Conservation (phyloP, 64 coral and sea anemone species). For the Dendronephthya gigantea region DNA sequence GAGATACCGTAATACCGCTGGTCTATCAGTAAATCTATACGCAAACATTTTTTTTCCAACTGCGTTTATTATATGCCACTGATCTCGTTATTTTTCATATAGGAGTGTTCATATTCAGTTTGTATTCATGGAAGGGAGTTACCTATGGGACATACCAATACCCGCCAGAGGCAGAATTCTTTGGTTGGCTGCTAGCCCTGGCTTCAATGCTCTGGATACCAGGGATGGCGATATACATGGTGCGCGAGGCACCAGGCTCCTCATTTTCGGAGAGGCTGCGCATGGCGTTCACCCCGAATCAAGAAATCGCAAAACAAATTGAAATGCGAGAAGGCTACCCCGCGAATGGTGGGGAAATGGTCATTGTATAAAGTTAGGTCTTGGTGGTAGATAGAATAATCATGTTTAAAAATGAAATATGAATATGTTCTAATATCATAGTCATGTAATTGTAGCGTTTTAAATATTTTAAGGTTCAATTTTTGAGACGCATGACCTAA, state of each 20-base stretch:
- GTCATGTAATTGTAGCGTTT: background rate
- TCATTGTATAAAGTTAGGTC: background rate
- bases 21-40: no score
- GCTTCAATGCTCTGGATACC: constrained; percentile 92
- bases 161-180: constrained; percentile 61
- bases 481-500: no score
- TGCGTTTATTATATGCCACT: background rate
- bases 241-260: constrained; percentile 18
- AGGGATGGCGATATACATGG: constrained; percentile 64
- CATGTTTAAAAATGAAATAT: background rate
- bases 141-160: constrained; percentile 62
- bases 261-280: constrained; percentile 26
- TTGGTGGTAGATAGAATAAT: background rate
- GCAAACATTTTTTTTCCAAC: no score
- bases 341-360: background rate
- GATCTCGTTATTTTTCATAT: background rate
- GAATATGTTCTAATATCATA: background rate
- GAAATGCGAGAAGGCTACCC: background rate
- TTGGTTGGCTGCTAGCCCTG: constrained; percentile 76
- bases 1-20: no score
- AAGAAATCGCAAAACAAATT: background rate
- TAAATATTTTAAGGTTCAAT: background rate
- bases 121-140: constrained; percentile 67
- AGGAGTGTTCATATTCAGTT: constrained; percentile 75
- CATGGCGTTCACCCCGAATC: background rate